A percentile compares a stretch with the other conserved stretches of the same genome.
These are phyloP conservation scores for Erythrocebus patas DNA, from an alignment of 2,113 vertebrate species.

Conservation along the genomic window DNA sequence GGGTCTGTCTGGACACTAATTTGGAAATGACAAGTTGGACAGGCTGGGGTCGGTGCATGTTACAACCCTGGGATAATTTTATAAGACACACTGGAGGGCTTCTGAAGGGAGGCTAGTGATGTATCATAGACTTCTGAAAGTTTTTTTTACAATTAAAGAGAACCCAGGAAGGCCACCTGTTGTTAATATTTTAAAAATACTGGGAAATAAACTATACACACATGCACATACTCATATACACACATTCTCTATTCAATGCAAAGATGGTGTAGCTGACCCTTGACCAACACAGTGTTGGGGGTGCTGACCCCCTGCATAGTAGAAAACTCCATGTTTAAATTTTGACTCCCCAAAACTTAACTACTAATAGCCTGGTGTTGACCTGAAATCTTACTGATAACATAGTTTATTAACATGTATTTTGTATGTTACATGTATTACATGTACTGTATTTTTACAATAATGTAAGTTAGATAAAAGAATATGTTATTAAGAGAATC, in stretches of 20 bases:
- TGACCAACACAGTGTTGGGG: not conserved
- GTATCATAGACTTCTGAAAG: not conserved
- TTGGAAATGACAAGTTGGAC: not conserved
- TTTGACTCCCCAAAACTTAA: not conserved
- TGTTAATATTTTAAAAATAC: not conserved
- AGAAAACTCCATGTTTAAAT: not conserved
- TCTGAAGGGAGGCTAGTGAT: constrained; percentile 25
- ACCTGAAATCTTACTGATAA: not conserved
- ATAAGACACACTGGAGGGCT: not conserved
- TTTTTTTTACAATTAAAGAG: not conserved
- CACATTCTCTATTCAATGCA: not conserved
- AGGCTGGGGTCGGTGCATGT: not conserved
- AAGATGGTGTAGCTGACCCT: not conserved
- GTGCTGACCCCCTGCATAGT: not conserved
- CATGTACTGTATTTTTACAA: not conserved
- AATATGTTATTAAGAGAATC: not conserved
- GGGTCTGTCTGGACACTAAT: not conserved
- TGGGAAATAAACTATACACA: not conserved
- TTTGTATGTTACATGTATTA: not conserved
- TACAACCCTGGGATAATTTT: constrained; percentile 10
- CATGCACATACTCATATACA: fast-evolving
- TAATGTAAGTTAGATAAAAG: not conserved
- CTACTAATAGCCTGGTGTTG: not conserved
- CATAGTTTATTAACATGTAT: not conserved
- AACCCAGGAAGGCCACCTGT: not conserved